A percentile compares a stretch with the other conserved stretches of the same genome.
Evolutionary conservation across 2,888 invertebrate species (phyloP).

Genomic region (Philaethria dido): DNA sequence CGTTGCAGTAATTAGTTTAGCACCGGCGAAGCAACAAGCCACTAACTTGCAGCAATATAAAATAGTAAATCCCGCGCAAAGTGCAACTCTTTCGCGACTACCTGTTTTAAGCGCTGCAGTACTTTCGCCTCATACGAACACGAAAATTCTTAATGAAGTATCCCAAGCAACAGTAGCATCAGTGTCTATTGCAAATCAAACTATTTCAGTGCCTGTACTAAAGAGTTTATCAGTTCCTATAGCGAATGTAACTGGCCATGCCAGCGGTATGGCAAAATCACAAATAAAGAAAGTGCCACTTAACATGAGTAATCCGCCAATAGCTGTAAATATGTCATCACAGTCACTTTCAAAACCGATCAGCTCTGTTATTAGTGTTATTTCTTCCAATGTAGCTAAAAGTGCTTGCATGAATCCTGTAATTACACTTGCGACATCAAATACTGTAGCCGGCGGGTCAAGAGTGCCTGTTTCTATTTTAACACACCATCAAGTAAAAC

Average conservation of each 20-base stretch:
- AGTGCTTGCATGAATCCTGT: constrained; percentile 68
- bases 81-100: constrained; percentile 62
- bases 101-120: constrained; percentile 69
- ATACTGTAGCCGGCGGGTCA: constrained; percentile 57
- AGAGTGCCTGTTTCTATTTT: constrained; percentile 75
- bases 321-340: constrained; percentile 68
- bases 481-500: constrained; percentile 78
- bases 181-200: constrained; percentile 80
- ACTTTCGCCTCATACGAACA: constrained; percentile 70
- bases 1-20: constrained; percentile 79
- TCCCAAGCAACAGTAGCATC: constrained; percentile 84
- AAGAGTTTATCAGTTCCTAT: constrained; percentile 74
- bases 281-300: constrained; percentile 70
- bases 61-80: constrained; percentile 65
- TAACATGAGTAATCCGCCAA: constrained; percentile 65
- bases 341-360: constrained; percentile 69
- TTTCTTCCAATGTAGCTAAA: constrained; percentile 74
- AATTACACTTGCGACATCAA: constrained; percentile 69
- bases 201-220: constrained; percentile 77
- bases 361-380: constrained; percentile 78
- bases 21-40: constrained; percentile 71
- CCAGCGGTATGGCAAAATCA: constrained; percentile 54
- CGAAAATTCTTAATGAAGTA: constrained; percentile 81
- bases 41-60: constrained; percentile 76
- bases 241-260: constrained; percentile 57